Evolutionary conservation across 2,113 vertebrate species (phyloP).

Genomic region (Agapornis roseicollis): DNA sequence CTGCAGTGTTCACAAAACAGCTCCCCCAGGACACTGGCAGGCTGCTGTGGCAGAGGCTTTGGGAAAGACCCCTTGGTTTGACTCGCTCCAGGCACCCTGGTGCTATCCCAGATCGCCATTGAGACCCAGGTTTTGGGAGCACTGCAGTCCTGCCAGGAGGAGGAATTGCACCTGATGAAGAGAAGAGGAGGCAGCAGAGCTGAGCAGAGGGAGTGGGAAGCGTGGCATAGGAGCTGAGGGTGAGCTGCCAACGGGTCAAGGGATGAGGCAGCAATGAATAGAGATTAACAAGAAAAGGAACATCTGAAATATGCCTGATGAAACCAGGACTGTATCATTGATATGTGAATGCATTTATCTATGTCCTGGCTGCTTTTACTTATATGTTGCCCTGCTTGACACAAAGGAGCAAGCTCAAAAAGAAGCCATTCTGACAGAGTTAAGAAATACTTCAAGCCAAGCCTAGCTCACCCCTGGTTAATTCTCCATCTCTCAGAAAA

Average conservation of each 20-base stretch:
- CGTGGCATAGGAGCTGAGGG: neutral
- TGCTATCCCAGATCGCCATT: neutral
- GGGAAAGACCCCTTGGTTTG: neutral
- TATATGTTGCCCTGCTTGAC: neutral
- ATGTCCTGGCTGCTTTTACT: neutral
- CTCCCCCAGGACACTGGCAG: neutral
- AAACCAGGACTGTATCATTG: neutral
- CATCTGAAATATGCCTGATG: neutral
- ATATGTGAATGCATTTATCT: neutral
- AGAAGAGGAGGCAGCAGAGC: neutral
- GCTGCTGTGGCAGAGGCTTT: neutral
- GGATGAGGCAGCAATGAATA: neutral
- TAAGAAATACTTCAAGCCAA: neutral
- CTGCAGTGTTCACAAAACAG: neutral
- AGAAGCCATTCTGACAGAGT: neutral
- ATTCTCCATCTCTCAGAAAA: neutral
- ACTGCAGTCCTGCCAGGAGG: neutral
- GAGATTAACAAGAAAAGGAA: neutral
- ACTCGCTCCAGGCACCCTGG: accelerated
- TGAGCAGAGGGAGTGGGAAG: neutral
- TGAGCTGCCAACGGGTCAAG: neutral
- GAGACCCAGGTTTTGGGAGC: neutral
- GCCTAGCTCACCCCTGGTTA: neutral
- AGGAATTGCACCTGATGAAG: neutral
- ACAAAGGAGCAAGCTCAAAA: neutral